Base-by-base conservation (phyloP, 2,888 invertebrate genomes). In the Agrochola circellaris region DNA sequence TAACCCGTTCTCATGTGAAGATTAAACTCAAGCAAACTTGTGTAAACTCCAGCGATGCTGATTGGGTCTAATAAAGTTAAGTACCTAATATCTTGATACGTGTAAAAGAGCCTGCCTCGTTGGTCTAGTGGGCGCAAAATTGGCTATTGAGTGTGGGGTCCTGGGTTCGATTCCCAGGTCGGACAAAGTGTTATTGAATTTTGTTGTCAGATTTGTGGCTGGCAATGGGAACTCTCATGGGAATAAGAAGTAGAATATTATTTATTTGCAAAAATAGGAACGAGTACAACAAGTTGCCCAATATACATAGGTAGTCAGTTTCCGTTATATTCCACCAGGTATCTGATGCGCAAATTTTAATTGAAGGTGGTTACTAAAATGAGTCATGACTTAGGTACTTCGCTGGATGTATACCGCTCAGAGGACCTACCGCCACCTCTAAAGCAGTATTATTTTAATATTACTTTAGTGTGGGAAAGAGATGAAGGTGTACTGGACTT, bases 11-110 rank as follows among this genome's bases (percentile, higher is more conserved):
- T 81, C 56, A 61, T 81, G 67, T 64, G 81, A 75, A 81, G 30
- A 61, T 81, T 70, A 61, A 70, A 77, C 77, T 70, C 48, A 11
- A 81, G 17, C 58, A 77, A 80, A 80, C 80, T 81, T 81, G 66
- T 34, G 60, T 23, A 61, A 8, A 61, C 65, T 75, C 75, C 58
- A n/a, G 26, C 26, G 54, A 54, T 30, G 76, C 68, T 75, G 69
- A 76, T 66, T 70, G n/a, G 26, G 56, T 61, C 69, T 56, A 81
- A 76, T 56, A 56, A 81, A 75, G 48, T 34, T 38, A 56, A 80
- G 61, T 58, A 54, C 60, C 15, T 38, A 38, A 42, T 48, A 58
- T 42, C n/a, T 74, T 76, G 58, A 65, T 45, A 68, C 69, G 54
- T 62, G 56, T 34, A 64, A 23, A 62, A 26, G 26, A 51, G 42